Conservation (phyloP, 2,113 vertebrate species). For the Fulmarus glacialis region DNA sequence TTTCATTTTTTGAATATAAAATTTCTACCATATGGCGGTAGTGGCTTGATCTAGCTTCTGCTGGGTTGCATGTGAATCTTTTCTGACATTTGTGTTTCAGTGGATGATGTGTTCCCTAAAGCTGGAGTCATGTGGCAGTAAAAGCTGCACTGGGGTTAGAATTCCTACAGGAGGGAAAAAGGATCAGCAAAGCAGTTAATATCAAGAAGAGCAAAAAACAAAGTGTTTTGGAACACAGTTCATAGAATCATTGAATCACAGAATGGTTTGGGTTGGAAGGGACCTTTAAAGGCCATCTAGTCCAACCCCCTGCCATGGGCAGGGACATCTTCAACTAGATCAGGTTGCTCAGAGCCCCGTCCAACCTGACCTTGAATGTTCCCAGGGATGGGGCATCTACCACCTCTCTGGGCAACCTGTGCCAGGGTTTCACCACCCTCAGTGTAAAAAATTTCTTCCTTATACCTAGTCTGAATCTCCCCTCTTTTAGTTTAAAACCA, state of each 20-base stretch:
- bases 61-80: neutral
- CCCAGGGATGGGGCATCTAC: neutral
- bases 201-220: neutral
- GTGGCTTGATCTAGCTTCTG: neutral
- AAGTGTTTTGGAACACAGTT: neutral
- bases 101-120: neutral
- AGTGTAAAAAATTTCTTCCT: neutral
- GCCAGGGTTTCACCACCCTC: neutral
- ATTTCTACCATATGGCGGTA: neutral
- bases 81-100: neutral
- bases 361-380: neutral
- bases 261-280: neutral
- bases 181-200: neutral
- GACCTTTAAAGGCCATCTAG: neutral
- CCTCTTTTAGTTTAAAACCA: neutral
- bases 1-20: neutral
- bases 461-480: rapidly evolving
- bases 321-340: neutral
- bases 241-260: neutral
- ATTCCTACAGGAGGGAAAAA: neutral
- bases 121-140: neutral
- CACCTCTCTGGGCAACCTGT: neutral
- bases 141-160: neutral
- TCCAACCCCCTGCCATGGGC: neutral
- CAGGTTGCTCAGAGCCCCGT: neutral